Percentiles rank a stretch among this genome's conserved stretches.
Evolutionary conservation across 1,140 invertebrate genomes (phyloP).

Genomic region (Lepidurus apus): DNA sequence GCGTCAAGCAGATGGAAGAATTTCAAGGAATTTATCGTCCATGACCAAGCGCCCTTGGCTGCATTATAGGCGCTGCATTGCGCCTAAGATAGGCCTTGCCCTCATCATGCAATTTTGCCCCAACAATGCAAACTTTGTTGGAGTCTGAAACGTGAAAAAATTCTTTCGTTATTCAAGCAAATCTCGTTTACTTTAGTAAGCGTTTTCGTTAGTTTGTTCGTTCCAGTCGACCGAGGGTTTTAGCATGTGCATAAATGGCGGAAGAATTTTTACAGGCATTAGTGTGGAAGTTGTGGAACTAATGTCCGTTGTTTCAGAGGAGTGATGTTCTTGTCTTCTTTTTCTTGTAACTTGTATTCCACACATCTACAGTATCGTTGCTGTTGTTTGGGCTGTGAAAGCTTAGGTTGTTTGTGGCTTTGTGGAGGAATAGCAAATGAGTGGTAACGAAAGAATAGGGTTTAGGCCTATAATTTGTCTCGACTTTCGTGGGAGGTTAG

Average conservation of each 20-base stretch:
- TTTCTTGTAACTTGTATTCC: background rate
- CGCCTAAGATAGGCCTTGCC: background rate
- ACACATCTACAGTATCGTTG: background rate
- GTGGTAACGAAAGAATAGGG: slow-evolving; percentile 12
- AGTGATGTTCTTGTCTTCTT: background rate
- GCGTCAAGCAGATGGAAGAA: background rate
- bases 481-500: background rate
- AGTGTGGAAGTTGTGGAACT: slow-evolving; percentile 8
- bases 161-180: too few species aligned
- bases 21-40: slow-evolving; percentile 10
- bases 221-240: background rate
- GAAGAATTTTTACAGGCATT: background rate
- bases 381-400: slow-evolving; percentile 9
- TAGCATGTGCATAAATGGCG: background rate
- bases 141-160: too few species aligned
- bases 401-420: background rate
- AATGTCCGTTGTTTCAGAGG: background rate
- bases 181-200: too few species aligned
- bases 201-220: background rate
- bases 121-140: background rate
- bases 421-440: slow-evolving; percentile 2
- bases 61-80: background rate
- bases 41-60: slow-evolving; percentile 3
- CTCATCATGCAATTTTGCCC: background rate
- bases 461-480: slow-evolving; percentile 15